phyloP scores from a whole-genome alignment of 2,797 vertebrate genomes.

The Xiphorhynchus erythropygius region DNA sequence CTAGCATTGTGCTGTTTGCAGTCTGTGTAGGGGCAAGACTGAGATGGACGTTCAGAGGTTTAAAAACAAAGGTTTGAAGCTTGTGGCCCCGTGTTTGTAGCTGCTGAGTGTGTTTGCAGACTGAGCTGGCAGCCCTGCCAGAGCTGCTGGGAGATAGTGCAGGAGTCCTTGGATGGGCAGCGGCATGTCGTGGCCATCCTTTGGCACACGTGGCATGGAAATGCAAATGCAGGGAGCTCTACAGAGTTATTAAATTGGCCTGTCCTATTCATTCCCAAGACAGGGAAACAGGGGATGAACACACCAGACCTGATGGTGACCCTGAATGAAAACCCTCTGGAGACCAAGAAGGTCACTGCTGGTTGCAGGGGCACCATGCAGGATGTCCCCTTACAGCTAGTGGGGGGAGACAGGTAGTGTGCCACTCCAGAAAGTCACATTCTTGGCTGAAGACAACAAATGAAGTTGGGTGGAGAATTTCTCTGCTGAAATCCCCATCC shows the following conservation, averaged over 20 bases:
- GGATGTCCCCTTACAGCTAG: not conserved
- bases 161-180: not conserved
- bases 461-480: not conserved
- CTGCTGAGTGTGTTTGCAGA: accelerated
- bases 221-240: not conserved
- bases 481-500: not conserved
- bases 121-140: not conserved
- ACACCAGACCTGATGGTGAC: not conserved
- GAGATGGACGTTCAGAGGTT: slow-evolving; percentile 60
- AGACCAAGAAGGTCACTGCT: accelerated
- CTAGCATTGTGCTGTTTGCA: slow-evolving; percentile 24
- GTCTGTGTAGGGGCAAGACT: slow-evolving; percentile 12
- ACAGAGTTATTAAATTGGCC: not conserved
- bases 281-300: not conserved
- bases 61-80: slow-evolving; percentile 78
- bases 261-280: not conserved
- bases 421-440: not conserved
- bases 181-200: accelerated
- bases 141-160: not conserved
- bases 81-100: not conserved
- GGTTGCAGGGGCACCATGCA: accelerated
- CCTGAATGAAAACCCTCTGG: not conserved
- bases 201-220: not conserved
- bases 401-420: accelerated
- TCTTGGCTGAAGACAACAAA: not conserved